phyloP scores from a whole-genome alignment of 2,113 vertebrate species.

The Callithrix jacchus region DNA sequence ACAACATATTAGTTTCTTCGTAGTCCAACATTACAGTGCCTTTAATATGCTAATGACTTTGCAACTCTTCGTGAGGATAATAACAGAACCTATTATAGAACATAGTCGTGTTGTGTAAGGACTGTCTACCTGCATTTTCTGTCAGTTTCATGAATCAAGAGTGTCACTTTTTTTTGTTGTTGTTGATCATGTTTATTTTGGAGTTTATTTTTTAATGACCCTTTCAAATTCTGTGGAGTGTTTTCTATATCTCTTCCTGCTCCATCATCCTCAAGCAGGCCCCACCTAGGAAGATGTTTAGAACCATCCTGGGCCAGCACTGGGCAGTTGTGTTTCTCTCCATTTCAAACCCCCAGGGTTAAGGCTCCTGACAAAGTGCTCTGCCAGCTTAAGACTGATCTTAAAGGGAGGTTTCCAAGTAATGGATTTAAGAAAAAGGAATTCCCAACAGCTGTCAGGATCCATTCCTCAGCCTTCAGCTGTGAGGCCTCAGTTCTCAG shows the following conservation, averaged over 20 bases:
- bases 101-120: too few species aligned
- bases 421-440: background rate
- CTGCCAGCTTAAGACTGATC: background rate
- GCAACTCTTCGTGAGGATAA: background rate
- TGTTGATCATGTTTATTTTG: too few species aligned
- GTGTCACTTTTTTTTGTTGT: background rate
- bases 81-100: rapidly evolving
- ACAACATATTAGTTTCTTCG: background rate
- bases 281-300: background rate
- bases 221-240: background rate
- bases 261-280: background rate
- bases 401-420: background rate
- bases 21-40: background rate
- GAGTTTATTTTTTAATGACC: background rate
- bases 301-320: background rate
- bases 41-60: background rate
- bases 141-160: background rate
- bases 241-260: background rate
- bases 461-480: background rate
- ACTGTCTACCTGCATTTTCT: background rate
- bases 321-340: background rate
- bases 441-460: background rate
- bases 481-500: background rate
- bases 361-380: background rate
- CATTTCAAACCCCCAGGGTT: background rate